Conservation (phyloP, 2,888 invertebrate genomes). For the Ectobius pallidus region DNA sequence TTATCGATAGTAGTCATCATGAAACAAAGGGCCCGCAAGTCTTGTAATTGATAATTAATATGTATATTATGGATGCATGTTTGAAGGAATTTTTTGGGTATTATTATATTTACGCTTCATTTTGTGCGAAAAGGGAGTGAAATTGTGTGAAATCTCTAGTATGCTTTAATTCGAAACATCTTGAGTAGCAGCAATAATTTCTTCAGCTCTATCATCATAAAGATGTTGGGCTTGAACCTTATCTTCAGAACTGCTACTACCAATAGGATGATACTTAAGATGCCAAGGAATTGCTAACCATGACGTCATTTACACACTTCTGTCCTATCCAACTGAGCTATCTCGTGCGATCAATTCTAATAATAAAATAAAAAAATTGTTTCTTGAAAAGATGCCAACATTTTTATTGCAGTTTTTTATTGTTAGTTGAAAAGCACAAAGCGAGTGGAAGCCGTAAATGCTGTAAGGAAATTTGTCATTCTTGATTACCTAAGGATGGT, state of each 20-base stretch:
- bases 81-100: no score
- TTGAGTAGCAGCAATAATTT: background rate
- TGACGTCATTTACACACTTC: slow-evolving; percentile 18
- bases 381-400: slow-evolving; percentile 7
- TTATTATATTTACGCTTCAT: no score
- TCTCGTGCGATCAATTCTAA: background rate
- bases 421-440: slow-evolving; percentile 20
- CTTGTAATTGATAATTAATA: no score
- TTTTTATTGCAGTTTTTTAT: slow-evolving; percentile 28
- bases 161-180: no score
- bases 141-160: no score
- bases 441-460: slow-evolving; percentile 26
- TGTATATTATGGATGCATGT: no score
- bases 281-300: slow-evolving; percentile 21
- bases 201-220: slow-evolving; percentile 8
- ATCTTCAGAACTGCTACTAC: background rate
- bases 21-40: no score
- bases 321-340: background rate
- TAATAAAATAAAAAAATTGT: slow-evolving; percentile 17
- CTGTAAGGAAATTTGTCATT: slow-evolving; percentile 29
- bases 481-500: slow-evolving; percentile 19
- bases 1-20: no score
- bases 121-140: no score
- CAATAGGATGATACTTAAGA: background rate
- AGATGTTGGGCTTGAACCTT: background rate